These are phyloP conservation scores for Aporophyla lueneburgensis DNA, from an alignment of 2,888 invertebrate genomes.

Conservation along the genomic window DNA sequence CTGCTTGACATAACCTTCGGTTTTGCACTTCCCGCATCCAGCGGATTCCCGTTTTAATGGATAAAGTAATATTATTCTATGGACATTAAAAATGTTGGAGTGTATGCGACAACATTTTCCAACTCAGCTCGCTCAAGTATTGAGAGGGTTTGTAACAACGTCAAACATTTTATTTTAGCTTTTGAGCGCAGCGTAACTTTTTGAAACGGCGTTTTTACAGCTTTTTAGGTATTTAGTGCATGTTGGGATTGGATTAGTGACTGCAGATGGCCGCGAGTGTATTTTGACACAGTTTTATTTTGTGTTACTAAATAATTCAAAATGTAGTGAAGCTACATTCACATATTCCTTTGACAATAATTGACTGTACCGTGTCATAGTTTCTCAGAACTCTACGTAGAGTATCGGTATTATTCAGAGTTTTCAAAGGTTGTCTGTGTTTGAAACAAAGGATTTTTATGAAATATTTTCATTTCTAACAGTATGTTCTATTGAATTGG, in stretches of 20 bases:
- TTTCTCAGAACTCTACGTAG: background rate
- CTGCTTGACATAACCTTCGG: background rate
- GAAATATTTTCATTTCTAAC: background rate
- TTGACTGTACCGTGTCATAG: background rate
- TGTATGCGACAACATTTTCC: constrained; percentile 52
- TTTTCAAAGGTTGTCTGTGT: background rate
- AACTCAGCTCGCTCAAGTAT: constrained; percentile 34
- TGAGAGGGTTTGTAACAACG: constrained; percentile 47
- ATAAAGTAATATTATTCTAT: constrained; percentile 25
- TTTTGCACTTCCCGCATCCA: background rate
- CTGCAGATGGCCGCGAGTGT: constrained; percentile 13
- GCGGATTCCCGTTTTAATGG: constrained; percentile 1
- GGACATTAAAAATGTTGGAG: constrained; percentile 40
- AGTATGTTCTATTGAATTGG: constrained; percentile 14
- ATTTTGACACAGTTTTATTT: constrained; percentile 7
- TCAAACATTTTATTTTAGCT: constrained; percentile 56
- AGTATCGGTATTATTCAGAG: background rate
- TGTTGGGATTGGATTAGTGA: constrained; percentile 44
- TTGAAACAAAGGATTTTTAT: constrained; percentile 8
- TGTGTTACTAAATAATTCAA: background rate
- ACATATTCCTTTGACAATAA: background rate
- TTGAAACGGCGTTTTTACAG: constrained; percentile 39
- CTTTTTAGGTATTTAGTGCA: constrained; percentile 37
- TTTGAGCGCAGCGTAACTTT: constrained; percentile 43
- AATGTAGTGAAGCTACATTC: background rate